Conservation (phyloP, 2,888 invertebrate genomes). For the Sylvicola cinctus region DNA sequence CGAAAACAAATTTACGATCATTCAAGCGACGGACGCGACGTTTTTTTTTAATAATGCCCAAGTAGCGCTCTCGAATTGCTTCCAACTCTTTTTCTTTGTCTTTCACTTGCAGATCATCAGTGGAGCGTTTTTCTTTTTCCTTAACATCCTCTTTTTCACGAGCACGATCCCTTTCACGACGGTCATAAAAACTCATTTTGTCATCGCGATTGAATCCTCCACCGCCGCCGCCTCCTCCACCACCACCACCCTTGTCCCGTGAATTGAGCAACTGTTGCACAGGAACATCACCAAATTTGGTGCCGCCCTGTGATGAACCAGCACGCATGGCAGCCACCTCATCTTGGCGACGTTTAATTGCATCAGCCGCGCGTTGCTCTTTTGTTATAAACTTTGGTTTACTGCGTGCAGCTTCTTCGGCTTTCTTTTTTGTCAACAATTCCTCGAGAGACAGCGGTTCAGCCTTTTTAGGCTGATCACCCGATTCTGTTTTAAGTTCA, state of each 20-base stretch:
- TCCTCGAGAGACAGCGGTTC: constrained; percentile 95
- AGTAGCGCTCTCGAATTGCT: constrained; percentile 87
- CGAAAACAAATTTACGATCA: constrained; percentile 98
- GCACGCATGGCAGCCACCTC: constrained; percentile 67
- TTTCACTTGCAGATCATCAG: constrained; percentile 32
- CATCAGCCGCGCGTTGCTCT: constrained; percentile 81
- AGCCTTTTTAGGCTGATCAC: no score
- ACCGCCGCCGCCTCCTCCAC: constrained; percentile 26
- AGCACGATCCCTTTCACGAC: constrained; percentile 17
- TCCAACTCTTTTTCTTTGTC: constrained; percentile 86
- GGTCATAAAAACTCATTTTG: constrained; percentile 15
- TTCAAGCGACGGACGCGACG: constrained; percentile 81
- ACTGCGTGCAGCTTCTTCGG: constrained; percentile 81
- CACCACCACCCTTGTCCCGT: constrained; percentile 9
- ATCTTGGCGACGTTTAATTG: constrained; percentile 71
- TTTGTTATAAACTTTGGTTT: constrained; percentile 96
- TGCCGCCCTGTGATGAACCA: constrained; percentile 26
- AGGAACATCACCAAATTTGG: constrained; percentile 8
- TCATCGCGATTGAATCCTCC: constrained; percentile 29
- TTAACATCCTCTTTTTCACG: constrained; percentile 43
- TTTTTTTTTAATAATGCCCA: constrained; percentile 85
- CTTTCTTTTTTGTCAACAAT: constrained; percentile 83
- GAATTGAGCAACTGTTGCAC: constrained; percentile 6
- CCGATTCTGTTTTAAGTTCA: no score
- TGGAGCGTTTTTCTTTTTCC: constrained; percentile 22